Evolutionary conservation across 2,888 invertebrate genomes (phyloP).

Genomic region (Opisthograptis luteolata): DNA sequence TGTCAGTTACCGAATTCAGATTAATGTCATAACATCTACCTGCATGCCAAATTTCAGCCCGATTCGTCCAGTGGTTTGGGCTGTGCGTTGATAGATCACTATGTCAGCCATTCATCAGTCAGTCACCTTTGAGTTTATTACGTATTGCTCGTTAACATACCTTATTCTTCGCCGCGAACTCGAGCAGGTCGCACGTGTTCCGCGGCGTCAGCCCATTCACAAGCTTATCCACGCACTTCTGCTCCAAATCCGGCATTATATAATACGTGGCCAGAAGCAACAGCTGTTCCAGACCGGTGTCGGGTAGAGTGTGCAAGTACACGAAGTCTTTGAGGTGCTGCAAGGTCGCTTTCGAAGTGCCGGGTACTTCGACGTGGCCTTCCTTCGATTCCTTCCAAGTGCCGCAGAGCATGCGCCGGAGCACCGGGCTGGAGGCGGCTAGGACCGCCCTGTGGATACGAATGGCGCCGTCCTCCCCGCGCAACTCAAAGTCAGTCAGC

Average conservation of each 20-base stretch:
- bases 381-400: constrained; percentile 55
- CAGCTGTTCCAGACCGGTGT: constrained; percentile 50
- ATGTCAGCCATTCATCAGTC: too few species aligned
- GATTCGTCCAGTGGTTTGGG: too few species aligned
- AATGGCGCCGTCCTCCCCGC: constrained; percentile 56
- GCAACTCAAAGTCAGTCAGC: constrained; percentile 58
- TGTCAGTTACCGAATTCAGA: too few species aligned
- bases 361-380: constrained; percentile 51
- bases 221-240: constrained; percentile 53
- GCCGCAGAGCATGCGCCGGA: constrained; percentile 54
- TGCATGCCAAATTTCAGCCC: too few species aligned
- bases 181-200: constrained; percentile 45
- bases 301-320: constrained; percentile 52
- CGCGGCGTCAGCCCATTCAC: constrained; percentile 31
- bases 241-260: constrained; percentile 59
- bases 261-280: constrained; percentile 54
- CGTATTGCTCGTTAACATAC: too few species aligned
- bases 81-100: too few species aligned
- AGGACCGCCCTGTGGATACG: constrained; percentile 53
- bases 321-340: constrained; percentile 57
- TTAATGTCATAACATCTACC: too few species aligned
- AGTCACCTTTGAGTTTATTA: too few species aligned
- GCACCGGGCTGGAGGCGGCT: constrained; percentile 57
- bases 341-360: constrained; percentile 49
- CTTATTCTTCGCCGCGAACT: constrained; percentile 56